A percentile compares a stretch with the other conserved stretches of the same genome.
These are phyloP conservation scores for Brachyptera risi DNA, from an alignment of 2,888 invertebrate species.

Conservation along the genomic window DNA sequence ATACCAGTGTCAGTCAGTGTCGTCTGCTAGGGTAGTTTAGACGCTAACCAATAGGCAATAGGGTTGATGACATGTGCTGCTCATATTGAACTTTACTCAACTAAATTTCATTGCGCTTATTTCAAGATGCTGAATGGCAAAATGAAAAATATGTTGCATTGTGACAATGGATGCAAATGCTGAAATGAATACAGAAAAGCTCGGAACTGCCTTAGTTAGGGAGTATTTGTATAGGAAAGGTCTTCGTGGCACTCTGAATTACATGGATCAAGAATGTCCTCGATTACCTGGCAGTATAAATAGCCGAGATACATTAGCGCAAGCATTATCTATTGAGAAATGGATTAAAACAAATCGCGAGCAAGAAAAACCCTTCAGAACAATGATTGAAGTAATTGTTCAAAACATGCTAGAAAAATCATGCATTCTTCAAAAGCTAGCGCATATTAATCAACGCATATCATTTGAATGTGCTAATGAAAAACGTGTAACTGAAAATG, in stretches of 20 bases:
- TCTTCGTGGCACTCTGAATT: constrained; percentile 17
- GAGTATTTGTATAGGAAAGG: constrained; percentile 29
- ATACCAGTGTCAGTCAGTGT: neutral
- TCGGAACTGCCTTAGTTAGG: constrained; percentile 25
- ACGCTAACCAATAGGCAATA: no score
- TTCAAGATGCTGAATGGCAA: no score
- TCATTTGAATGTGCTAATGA: neutral
- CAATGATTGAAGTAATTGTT: constrained; percentile 42
- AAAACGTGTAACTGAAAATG: neutral
- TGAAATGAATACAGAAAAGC: constrained; percentile 17
- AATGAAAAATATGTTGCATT: no score
- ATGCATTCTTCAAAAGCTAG: neutral
- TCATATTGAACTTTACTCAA: constrained; percentile 11
- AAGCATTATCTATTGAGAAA: constrained; percentile 23
- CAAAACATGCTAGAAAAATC: constrained; percentile 35
- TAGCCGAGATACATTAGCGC: constrained; percentile 21
- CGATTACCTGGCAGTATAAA: constrained; percentile 17
- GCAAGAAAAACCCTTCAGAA: constrained; percentile 37
- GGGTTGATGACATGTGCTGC: neutral
- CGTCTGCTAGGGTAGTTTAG: neutral
- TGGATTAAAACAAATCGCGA: constrained; percentile 35
- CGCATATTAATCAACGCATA: neutral
- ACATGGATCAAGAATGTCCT: constrained; percentile 21
- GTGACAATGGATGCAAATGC: constrained; percentile 13
- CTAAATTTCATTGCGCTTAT: no score